Percentiles rank a stretch among this genome's conserved stretches.
These are phyloP conservation scores for Pterocles orientalis DNA, from an alignment of 2,113 vertebrate genomes.

Conservation along the genomic window DNA sequence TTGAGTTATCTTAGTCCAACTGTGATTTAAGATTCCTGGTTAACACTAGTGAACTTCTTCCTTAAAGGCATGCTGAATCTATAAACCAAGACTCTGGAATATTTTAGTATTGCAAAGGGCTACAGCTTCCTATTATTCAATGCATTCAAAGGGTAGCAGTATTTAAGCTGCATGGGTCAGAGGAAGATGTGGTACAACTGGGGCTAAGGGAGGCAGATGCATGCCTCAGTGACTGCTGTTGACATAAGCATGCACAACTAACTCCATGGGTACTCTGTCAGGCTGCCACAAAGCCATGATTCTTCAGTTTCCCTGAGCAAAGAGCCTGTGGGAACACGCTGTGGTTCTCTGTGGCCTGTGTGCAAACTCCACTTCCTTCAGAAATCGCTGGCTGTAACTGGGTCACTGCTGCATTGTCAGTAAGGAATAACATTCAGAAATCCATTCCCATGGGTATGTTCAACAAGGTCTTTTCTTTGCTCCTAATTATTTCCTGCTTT, in stretches of 20 bases:
- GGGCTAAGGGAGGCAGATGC: background rate
- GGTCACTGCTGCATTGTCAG: background rate
- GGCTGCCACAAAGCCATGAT: background rate
- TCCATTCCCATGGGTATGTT: background rate
- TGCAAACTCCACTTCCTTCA: background rate
- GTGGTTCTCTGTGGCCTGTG: background rate
- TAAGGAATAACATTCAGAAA: background rate
- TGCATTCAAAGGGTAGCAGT: background rate
- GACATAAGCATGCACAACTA: fast-evolving
- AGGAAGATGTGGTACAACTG: background rate
- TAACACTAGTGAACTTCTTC: background rate
- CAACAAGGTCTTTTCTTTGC: background rate
- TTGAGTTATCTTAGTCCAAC: background rate
- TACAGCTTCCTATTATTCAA: background rate
- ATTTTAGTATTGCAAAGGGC: background rate
- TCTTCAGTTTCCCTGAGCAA: background rate
- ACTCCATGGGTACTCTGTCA: no score
- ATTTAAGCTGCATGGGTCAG: background rate
- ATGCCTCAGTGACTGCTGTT: background rate
- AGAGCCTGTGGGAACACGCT: background rate
- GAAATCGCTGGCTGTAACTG: background rate
- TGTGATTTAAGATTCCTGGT: background rate
- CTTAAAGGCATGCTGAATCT: background rate
- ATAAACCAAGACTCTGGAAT: background rate
- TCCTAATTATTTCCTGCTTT: background rate